These are phyloP conservation scores for Ptiloglossa arizonensis DNA, from an alignment of 1,140 invertebrate species.

Conservation along the genomic window DNA sequence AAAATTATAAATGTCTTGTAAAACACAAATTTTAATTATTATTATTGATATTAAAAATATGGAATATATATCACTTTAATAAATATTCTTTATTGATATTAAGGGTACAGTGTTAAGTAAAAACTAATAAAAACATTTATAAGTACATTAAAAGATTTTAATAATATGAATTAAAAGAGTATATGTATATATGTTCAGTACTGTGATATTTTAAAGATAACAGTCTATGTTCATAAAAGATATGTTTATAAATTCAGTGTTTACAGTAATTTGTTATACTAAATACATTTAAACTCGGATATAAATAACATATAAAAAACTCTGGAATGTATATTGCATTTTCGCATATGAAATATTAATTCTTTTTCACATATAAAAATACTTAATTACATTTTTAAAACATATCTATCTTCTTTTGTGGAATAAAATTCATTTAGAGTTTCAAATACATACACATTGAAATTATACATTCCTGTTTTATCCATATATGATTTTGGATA, in stretches of 20 bases:
- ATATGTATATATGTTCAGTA: not conserved
- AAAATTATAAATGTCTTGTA: not conserved
- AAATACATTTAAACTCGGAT: conserved; percentile 7
- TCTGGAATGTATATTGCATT: conserved; percentile 28
- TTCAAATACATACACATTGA: conserved; percentile 3
- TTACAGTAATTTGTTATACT: conserved; percentile 1
- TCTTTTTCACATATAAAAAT: conserved; percentile 27
- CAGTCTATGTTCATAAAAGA: conserved; percentile 3
- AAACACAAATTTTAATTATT: too few relatives aligned
- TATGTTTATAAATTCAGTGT: conserved; percentile 10
- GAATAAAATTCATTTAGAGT: conserved; percentile 3
- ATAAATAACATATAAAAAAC: conserved; percentile 26
- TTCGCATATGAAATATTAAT: conserved; percentile 9
- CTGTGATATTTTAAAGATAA: not conserved
- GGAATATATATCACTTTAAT: not conserved
- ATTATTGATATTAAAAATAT: too few relatives aligned
- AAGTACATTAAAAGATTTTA: not conserved
- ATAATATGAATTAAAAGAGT: not conserved
- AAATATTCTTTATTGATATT: conserved; percentile 6
- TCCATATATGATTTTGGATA: conserved; percentile 12
- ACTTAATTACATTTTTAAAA: conserved; percentile 16
- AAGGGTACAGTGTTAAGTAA: not conserved
- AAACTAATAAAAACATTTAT: not conserved
- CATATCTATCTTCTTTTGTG: not conserved
- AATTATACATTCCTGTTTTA: not conserved